Percentiles rank a stretch among this genome's conserved stretches.
Conservation (phyloP, 2,113 vertebrate species). For the Planiliza haematocheilus region DNA sequence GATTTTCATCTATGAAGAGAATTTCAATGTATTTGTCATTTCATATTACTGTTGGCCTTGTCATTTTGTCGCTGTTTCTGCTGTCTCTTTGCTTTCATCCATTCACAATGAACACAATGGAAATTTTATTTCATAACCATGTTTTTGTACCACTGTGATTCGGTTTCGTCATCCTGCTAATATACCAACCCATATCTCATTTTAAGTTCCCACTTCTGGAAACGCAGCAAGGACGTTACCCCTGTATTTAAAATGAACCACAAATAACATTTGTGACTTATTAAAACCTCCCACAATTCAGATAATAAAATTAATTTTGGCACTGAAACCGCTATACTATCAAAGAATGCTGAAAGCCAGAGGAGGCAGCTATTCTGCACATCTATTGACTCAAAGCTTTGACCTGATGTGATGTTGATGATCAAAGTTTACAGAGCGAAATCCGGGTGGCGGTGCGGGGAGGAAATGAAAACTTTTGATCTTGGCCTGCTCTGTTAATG, state of each 20-base stretch:
- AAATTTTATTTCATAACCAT: conserved; percentile 9
- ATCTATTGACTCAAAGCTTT: conserved; percentile 4
- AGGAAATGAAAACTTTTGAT: conserved; percentile 25
- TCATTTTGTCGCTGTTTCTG: neutral
- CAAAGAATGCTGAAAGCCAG: neutral
- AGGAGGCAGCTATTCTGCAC: neutral
- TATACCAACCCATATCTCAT: neutral
- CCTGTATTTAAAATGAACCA: conserved; percentile 9
- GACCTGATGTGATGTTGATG: neutral
- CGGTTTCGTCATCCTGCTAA: conserved; percentile 8
- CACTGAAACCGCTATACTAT: neutral
- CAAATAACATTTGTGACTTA: neutral
- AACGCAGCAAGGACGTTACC: neutral
- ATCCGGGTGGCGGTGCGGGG: neutral
- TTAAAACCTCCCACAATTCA: neutral
- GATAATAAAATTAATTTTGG: conserved; percentile 11
- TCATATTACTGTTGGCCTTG: neutral
- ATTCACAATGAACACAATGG: conserved; percentile 3
- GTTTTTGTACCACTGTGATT: neutral
- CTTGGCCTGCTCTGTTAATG: conserved; percentile 1
- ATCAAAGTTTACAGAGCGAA: conserved; percentile 3
- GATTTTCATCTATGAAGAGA: conserved; percentile 3
- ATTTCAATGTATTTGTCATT: neutral
- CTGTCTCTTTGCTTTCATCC: conserved; percentile 8
- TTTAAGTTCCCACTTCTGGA: neutral